Base-by-base conservation (phyloP, 2,888 invertebrate genomes). In the Yponomeuta malinellus region DNA sequence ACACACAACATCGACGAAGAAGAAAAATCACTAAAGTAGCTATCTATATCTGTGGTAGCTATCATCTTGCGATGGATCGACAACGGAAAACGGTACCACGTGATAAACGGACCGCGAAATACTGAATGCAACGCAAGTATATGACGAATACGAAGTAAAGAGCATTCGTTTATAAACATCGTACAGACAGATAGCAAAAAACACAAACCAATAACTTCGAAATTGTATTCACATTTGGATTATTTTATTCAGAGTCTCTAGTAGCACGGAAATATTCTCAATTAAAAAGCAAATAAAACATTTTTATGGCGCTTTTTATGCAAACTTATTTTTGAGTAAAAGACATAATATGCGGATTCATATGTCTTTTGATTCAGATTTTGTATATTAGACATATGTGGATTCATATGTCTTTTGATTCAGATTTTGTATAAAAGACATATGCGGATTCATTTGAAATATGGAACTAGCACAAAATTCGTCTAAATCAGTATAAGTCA, bases 91-190 rank as follows among this genome's bases (percentile, higher is more conserved):
- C 82, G 79, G 83, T 84, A 82, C 81, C 74, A 76, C 76, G 74
- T 76, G 77, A 81, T 75, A 78, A 69, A 81, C 79, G 76, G 81
- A 79, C 74, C 79, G 79, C 77, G 77, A 77, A 79, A 80, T 77
- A 85, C 82, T 81, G 81, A 78, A 79, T 78, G 78, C 78, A 76
- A 73, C 68, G 72, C 78, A 77, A 76, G 29, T 48, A 79, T 76
- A 77, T 80, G 79, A 82, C 81, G 79, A 83, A 78, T 79, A 79
- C 80, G 78, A 82, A 82, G 82, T 84, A 82, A 86, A 84, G 83
- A 81, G 76, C 76, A 75, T 77, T 78, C 81, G 85, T 86, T 88
- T 89, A 85, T 85, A 88, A 89, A 87, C 87, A 89, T 77, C 67
- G 85, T 84, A 88, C 79, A 76, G 85, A 81, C 82, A 80, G 83